Evolutionary conservation across 2,888 invertebrate species (phyloP), one percentile per base, ranked within the genome.

Genomic region (Agrochola lota): DNA sequence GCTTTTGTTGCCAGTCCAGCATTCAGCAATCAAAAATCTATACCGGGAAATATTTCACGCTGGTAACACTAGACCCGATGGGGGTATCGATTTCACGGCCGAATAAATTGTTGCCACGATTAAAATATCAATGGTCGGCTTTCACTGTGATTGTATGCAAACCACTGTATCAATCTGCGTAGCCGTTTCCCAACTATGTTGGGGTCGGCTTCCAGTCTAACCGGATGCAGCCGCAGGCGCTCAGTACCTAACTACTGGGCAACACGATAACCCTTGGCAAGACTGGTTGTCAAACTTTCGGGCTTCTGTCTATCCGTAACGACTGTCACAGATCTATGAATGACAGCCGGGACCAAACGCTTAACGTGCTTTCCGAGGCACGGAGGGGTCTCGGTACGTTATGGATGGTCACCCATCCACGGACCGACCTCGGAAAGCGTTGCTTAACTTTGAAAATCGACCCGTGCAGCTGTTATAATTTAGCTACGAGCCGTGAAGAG

Each of bases 111-210:
- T 86, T 87, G 88, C 89, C 90, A 90, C 92, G 94, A 96, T 96
- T 96, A 96, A 95, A 96, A 95, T 95, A 95, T 95, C 95, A 95
- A 94, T 94, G 91, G 91, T 87, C 86, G 86, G 85, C 96, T 96
- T 96, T 96, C 96, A 92, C 95, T 91, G 85, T 94, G 94, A 95
- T 96, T 96, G 96, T 96, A 96, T 95, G 95, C 96, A 94, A 96
- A 96, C 93, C 92, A 93, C 90, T 91, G 80, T 46, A 71, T 80
- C 75, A 60, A 60, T 60, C 60, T 60, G 30, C 30, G 30, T 8
- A 60, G 60, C 17, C 30, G 30, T 60, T 30, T 60, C 30, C 3
- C 30, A 26, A 17, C 59, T 60, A 30, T 8, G 17, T 60, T 30
- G 30, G 17, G 17, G 26, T 60, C 30, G 3, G 59, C 59, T 60